Base-by-base conservation (phyloP, 2,888 invertebrate genomes). In the Acronicta psi region DNA sequence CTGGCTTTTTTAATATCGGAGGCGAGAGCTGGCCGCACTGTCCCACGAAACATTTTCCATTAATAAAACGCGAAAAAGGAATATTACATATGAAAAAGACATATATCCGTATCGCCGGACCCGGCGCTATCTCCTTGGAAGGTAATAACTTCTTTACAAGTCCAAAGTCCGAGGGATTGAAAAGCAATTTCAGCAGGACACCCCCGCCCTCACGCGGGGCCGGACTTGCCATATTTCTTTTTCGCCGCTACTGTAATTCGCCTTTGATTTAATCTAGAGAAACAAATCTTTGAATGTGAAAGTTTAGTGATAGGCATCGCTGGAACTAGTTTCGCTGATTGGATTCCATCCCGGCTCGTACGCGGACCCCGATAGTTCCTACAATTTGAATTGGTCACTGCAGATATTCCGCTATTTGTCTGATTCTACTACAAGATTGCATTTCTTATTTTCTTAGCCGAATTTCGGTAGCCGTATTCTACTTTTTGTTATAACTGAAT, bases 71-170 rank as follows among this genome's bases (percentile, higher is more conserved):
- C 94, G 93, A 93, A 93, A 93, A 93, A 92, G 93, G 94, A 94
- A 94, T 94, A 94, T 94, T 94, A 94, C 94, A 93, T 94, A 93
- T 91, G 93, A 93, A 93, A 93, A 91, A 91, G 93, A 93, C 93
- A 93, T 93, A 92, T 93, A 94, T 93, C 93, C 93, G 94, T 93
- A 93, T 93, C 93, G 92, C 88, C 89, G 91, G 92, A 92, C 92
- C 93, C 91, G 92, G 87, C 92, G 93, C 93, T 94, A 93, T 94
- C 94, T 94, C 88, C 90, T 90, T 85, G 90, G 93, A 93, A 94
- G 94, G 94, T 94, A 94, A 94, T 94, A 94, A 94, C 94, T 94
- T 94, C 94, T 94, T 94, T 94, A 94, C 94, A 94, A 94, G 94
- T 94, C 94, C 94, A 94, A 94, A 94, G 94, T 94, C 94, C 94